Conservation (phyloP, 2,888 invertebrate species). For the Phaonia tiefii region DNA sequence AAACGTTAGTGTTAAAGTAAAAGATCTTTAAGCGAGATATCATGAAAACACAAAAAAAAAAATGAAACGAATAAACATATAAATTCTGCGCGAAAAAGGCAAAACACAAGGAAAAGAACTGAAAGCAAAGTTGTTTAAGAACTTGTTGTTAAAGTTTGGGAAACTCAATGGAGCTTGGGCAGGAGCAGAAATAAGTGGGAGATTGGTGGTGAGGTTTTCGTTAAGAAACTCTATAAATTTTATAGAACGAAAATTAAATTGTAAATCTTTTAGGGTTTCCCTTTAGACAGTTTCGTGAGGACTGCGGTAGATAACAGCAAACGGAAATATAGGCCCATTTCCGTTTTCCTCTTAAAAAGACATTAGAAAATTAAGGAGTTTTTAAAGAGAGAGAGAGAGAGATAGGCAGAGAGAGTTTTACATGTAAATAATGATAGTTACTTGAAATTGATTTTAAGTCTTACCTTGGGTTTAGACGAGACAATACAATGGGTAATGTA, state of each 20-base stretch:
- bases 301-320: too few relatives aligned
- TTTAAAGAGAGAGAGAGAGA: too few relatives aligned
- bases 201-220: background rate
- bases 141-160: conserved; percentile 3
- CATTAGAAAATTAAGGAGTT: too few relatives aligned
- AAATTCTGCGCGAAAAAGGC: background rate
- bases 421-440: too few relatives aligned
- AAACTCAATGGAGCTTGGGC: background rate
- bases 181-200: background rate
- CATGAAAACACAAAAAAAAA: background rate
- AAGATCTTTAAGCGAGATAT: conserved; percentile 43
- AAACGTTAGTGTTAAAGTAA: conserved; percentile 47
- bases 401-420: too few relatives aligned
- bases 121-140: conserved; percentile 12
- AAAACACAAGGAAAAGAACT: too few relatives aligned
- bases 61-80: too few relatives aligned
- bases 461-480: too few relatives aligned
- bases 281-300: background rate
- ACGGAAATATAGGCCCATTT: too few relatives aligned
- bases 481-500: too few relatives aligned
- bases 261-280: conserved; percentile 8
- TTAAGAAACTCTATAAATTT: background rate
- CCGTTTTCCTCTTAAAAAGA: too few relatives aligned
- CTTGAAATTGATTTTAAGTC: too few relatives aligned
- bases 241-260: conserved; percentile 8